These are phyloP conservation scores for Poecilia picta DNA, from an alignment of 2,797 vertebrate genomes.

Conservation along the genomic window DNA sequence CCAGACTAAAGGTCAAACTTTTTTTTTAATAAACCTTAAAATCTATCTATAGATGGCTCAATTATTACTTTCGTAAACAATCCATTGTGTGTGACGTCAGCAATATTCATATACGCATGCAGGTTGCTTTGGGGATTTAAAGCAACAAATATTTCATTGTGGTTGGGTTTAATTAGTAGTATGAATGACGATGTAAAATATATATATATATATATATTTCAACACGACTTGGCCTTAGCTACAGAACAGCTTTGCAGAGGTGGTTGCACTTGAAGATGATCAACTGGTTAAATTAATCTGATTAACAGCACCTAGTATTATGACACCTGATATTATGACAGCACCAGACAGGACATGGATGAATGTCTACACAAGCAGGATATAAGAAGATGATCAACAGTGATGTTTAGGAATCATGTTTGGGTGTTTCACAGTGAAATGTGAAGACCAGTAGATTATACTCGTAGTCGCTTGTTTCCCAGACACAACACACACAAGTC, in stretches of 20 bases:
- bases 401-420: slow-evolving; percentile 11
- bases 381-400: background rate
- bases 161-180: too few relatives aligned
- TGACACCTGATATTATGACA: background rate
- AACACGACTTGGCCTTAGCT: too few relatives aligned
- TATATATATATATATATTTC: too few relatives aligned
- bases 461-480: slow-evolving; percentile 28
- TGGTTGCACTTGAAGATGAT: background rate
- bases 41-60: too few relatives aligned
- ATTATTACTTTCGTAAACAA: too few relatives aligned
- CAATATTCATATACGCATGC: too few relatives aligned
- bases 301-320: background rate
- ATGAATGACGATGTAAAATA: too few relatives aligned
- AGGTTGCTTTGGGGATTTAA: too few relatives aligned
- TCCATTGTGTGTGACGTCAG: too few relatives aligned
- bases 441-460: slow-evolving; percentile 34
- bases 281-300: background rate
- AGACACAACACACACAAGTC: slow-evolving; percentile 51
- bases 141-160: too few relatives aligned
- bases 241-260: background rate
- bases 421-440: slow-evolving; percentile 26
- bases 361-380: background rate
- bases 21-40: too few relatives aligned
- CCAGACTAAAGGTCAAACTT: too few relatives aligned
- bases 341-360: background rate